Base-by-base conservation (phyloP, 1,140 invertebrate genomes). In the Diorhabda elongata region DNA sequence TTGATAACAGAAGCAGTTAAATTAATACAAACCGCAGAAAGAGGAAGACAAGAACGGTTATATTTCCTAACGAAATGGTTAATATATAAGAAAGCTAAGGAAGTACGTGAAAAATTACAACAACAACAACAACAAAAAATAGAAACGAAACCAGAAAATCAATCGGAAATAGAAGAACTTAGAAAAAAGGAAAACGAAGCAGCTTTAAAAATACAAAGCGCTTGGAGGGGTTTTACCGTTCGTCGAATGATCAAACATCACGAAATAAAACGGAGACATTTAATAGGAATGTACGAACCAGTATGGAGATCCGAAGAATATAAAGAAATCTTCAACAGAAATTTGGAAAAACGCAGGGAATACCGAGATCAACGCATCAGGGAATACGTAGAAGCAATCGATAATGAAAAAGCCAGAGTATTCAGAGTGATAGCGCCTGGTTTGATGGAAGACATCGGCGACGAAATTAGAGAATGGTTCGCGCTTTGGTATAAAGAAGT, bases 391-490 rank as follows among this genome's bases (percentile, higher is more conserved):
- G 72, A 86, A 66, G 76, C 83, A n/a, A 85, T 82, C 64, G 69
- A 83, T 8, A 84, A 85, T 64, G 87, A 90, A 78, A 83, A 84
- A 69, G 76, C 79, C 2, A 82, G 84, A 66, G 83, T 90, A 7
- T 72, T 87, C 58, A 82, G 83, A 77, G 77, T 86, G 3, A 81
- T 84, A 64, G 83, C 83, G 63, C 85, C 86, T 2, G 83, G 84
- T 66, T 79, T 90, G 57, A 85, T 89, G 81, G 89, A 91, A 73
- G 89, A 91, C 74, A 89, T 90, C 69, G 84, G 85, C 2, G 86
- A 86, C 65, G 88, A 91, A 79, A 87, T 91, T 69, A 85, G 87
- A 62, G 84, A 84, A 61, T 91, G 89, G 89, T 87, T 90, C 71
- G 69, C 78, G 5, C 74, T 85, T 66, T 91, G 89, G 72, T 88